Evolutionary conservation across 2,113 vertebrate species (phyloP).

Genomic region (Pachycephala philippinensis): DNA sequence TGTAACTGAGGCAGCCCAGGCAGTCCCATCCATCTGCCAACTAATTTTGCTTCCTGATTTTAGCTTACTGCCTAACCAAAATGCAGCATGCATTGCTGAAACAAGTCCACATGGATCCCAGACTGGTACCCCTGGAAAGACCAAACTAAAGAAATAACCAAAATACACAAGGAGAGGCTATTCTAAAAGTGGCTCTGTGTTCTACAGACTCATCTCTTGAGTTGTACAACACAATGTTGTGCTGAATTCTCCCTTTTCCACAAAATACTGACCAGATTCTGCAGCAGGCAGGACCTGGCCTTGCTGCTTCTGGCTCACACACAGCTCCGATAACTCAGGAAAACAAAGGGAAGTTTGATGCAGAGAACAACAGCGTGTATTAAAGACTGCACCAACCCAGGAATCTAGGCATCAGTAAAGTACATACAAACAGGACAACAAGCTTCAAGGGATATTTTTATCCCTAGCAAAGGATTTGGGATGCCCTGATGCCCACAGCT

Average conservation of each 20-base stretch:
- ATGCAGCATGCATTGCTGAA: not conserved
- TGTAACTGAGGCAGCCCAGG: rapidly evolving
- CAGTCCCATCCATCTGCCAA: not conserved
- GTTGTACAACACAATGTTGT: rapidly evolving
- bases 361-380: not conserved
- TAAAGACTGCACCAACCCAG: too few species aligned
- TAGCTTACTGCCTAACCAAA: not conserved
- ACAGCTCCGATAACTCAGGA: not conserved
- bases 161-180: not conserved
- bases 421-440: not conserved
- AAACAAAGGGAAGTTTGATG: not conserved
- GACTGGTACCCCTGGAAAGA: not conserved
- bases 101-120: rapidly evolving
- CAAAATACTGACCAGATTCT: not conserved
- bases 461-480: not conserved
- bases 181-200: not conserved
- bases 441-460: not conserved
- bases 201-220: not conserved
- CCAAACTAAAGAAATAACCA: not conserved
- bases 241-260: not conserved
- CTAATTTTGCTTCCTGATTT: not conserved
- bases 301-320: not conserved
- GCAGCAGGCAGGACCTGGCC: not conserved
- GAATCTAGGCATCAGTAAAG: not conserved
- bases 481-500: not conserved